Conservation (phyloP, 1,140 invertebrate genomes). For the Hormaphis cornu region DNA sequence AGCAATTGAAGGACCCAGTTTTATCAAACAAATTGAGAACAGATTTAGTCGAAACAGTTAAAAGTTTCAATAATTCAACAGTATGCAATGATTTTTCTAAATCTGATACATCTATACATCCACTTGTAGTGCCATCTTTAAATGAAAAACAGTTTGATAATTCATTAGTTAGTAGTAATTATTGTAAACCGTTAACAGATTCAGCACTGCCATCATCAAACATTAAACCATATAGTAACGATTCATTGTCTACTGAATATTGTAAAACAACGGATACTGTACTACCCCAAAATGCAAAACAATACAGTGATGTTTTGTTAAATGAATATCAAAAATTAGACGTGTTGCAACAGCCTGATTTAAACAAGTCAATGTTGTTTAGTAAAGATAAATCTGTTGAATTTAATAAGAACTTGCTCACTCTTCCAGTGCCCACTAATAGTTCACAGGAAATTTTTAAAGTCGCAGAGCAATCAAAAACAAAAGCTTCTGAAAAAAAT, state of each 20-base stretch:
- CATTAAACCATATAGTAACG: not conserved
- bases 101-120: not conserved
- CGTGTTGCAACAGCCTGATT: not conserved
- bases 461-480: not conserved
- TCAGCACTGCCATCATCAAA: not conserved
- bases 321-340: constrained; percentile 19
- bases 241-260: not conserved
- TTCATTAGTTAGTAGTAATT: not conserved
- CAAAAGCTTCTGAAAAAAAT: not conserved
- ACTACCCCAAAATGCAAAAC: not conserved
- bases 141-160: not conserved
- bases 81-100: constrained; percentile 4
- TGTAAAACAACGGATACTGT: not conserved
- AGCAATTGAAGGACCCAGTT: not conserved
- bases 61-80: not conserved
- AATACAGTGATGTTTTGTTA: not conserved
- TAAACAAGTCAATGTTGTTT: not conserved
- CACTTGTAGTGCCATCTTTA: not conserved
- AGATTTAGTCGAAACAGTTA: not conserved
- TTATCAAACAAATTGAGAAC: not conserved
- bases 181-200: not conserved
- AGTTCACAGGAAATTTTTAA: not conserved
- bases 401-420: not conserved
- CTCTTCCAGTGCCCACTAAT: not conserved
- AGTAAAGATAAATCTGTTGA: constrained; percentile 7